Base-by-base conservation (phyloP, 2,797 vertebrate genomes). In the Pangasius djambal region DNA sequence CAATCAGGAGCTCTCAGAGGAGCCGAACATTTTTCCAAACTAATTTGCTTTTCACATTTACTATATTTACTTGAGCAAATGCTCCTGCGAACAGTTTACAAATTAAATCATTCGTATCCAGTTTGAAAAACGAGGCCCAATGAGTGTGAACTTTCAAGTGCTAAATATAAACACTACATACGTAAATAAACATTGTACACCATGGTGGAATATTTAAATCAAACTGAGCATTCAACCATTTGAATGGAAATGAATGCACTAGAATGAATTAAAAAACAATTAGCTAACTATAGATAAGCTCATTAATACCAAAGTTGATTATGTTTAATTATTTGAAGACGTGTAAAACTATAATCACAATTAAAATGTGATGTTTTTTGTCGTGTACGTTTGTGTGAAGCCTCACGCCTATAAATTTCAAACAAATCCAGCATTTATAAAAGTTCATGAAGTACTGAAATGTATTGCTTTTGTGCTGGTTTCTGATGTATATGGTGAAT, bases 391-490 rank as follows among this genome's bases (percentile, higher is more conserved):
- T n/a, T 18, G 25, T n/a, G 34, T 20, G n/a, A 57, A n/a, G n/a
- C 50, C 75, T 78, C 48, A 4, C 16, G 4, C 22, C 57, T 83
- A 61, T 63, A 7, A 28, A 6, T 63, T 82, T 15, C 12, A 83
- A 87, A 67, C 44, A 84, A 55, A 75, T 55, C 44, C 7, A 75
- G 25, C 22, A 37, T 28, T 63, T 18, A 50, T 6, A 16, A 48
- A 48, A 63, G 77, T 82, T 65, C 20, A 86, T 77, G 28, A 48
- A 81, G 65, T 34, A 57, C n/a, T 70, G 25, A 4, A 31, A 52
- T 55, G 2, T 3, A 63, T 65, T 85, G 34, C 70, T 69, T 79
- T 50, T 55, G 44, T 83, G 72, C 81, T 61, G n/a, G 50, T 86
- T 82, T 85, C 22, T 25, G 31, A 85, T 59, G 55, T 20, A 25